Percentiles rank a stretch among this genome's conserved stretches.
Evolutionary conservation across 30 jellyfish, hydroid and myxozoan species (phyloP).

Genomic region (Aurelia sp.): DNA sequence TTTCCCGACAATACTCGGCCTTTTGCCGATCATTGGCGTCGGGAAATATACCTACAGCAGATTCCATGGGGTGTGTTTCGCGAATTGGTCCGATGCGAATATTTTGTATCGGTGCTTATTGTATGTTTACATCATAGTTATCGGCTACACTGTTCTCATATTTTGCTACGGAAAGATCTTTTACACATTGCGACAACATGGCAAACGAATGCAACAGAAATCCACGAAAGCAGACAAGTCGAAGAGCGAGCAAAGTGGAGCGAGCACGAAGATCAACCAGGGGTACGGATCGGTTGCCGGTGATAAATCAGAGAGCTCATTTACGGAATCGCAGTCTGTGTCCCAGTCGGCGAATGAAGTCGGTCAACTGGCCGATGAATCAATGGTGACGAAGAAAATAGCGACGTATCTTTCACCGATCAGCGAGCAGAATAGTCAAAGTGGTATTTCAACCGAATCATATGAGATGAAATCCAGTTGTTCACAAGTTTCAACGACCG

Average conservation of each 20-base stretch:
- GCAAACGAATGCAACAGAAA: background rate
- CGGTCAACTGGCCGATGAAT: background rate
- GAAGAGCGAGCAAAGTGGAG: background rate
- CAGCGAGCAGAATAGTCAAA: background rate
- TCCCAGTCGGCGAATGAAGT: background rate
- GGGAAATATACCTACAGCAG: conserved; percentile 68
- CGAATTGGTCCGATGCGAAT: conserved; percentile 70
- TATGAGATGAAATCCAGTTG: background rate
- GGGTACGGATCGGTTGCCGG: background rate
- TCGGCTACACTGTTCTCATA: conserved; percentile 57
- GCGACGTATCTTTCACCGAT: background rate
- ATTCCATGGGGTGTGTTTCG: conserved; percentile 79
- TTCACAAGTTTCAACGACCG: background rate
- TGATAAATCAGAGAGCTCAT: background rate
- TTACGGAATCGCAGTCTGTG: no score
- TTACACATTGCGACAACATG: conserved; percentile 25
- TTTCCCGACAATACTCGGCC: conserved; percentile 6
- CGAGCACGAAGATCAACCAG: background rate
- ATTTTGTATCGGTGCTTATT: conserved; percentile 50
- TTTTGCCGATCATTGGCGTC: conserved; percentile 52
- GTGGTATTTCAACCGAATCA: background rate
- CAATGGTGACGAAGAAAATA: background rate
- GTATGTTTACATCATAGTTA: conserved; percentile 44
- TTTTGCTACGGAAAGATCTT: conserved; percentile 52
- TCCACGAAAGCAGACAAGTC: background rate